Base-by-base conservation (phyloP, 2,888 invertebrate genomes). In the Adelphocoris suturalis region DNA sequence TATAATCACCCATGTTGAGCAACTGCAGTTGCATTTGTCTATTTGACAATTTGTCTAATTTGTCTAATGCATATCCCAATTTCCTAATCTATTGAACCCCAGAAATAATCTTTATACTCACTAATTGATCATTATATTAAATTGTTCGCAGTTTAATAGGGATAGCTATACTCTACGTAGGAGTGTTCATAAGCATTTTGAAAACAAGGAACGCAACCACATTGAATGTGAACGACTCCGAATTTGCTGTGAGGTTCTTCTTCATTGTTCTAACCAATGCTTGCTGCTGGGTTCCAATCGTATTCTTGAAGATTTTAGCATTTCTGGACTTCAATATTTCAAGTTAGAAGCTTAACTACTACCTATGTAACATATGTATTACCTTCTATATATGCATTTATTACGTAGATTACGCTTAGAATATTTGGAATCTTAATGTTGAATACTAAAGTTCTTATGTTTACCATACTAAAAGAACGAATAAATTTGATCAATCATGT, bases 231-330 rank as follows among this genome's bases (percentile, higher is more conserved):
- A 94, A 95, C 46, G 96, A 96, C 92, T 95, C 95, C 90, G 95
- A 96, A 92, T 95, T 96, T 92, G 96, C 95, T 0, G 93, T 96
- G 28, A 93, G 95, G 91, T 96, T 96, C 93, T 96, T 96, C 92
- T 94, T 96, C 92, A 96, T 96, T 91, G 96, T 96, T 0, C 92
- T 96, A 46, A 96, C 96, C 0, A 95, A 96, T 92, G 95, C 95
- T n/a, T 93, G 95, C 88, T 96, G 96, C 92, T 96, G 96, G 96
- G 94, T 95, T 16, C 96, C 96, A 11, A 96, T 96, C 86, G 95
- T 96, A 57, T 92, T 94, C 46, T 93, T 96, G 90, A 96, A 96
- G 93, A 94, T 95, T 81, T 93, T 95, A 91, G 96, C 95, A 2
- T 94, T 96, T 91, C 93, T 93, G 57, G 94, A 94, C 80, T 93